These are phyloP conservation scores for Drosophila albomicans DNA, from an alignment of 1,140 invertebrate species.

Conservation along the genomic window DNA sequence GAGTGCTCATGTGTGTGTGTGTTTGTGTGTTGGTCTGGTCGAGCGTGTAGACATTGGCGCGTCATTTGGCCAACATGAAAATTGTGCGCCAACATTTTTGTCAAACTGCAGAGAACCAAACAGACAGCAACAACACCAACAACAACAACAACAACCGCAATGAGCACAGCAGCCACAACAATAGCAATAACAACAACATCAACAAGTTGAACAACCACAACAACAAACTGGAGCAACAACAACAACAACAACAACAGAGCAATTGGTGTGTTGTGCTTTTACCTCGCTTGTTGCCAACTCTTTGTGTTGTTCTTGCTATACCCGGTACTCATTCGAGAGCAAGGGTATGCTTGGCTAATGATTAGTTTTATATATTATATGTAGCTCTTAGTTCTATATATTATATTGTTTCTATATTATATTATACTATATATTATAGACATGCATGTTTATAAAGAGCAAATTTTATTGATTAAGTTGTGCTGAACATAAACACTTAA, in stretches of 20 bases:
- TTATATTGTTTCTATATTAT: no score
- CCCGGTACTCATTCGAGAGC: not conserved
- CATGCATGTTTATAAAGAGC: no score
- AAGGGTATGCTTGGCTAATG: not conserved
- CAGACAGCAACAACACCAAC: slow-evolving; percentile 32
- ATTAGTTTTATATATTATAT: no score
- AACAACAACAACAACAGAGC: slow-evolving; percentile 5
- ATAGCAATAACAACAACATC: slow-evolving; percentile 1
- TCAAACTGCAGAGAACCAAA: slow-evolving; percentile 52
- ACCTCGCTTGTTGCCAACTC: slow-evolving; percentile 17
- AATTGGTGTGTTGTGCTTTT: slow-evolving; percentile 52
- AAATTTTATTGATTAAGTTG: no score
- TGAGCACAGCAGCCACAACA: slow-evolving; percentile 1
- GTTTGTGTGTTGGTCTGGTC: not conserved
- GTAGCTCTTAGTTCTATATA: no score
- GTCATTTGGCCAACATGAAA: slow-evolving; percentile 67
- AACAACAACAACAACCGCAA: slow-evolving; percentile 15
- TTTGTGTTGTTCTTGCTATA: slow-evolving; percentile 9
- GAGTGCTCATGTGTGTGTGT: not conserved
- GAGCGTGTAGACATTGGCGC: slow-evolving; percentile 57
- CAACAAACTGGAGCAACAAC: slow-evolving; percentile 27
- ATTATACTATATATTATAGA: no score
- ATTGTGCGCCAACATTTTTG: slow-evolving; percentile 72
- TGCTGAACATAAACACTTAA: no score
- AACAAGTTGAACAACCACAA: not conserved